phyloP scores from a whole-genome alignment of 1,140 invertebrate species.

The Hirudo medicinalis region DNA sequence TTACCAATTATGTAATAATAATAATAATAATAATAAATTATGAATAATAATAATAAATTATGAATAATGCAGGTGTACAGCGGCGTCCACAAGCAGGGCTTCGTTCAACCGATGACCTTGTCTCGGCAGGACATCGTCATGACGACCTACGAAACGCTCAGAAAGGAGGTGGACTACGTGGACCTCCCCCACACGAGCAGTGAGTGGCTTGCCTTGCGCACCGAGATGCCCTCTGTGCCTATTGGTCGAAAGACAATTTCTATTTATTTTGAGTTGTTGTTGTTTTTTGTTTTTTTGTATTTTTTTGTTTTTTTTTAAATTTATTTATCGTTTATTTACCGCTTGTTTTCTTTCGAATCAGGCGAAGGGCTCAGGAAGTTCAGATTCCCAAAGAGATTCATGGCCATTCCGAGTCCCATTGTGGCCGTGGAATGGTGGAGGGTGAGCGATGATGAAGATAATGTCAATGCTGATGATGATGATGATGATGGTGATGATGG shows the following conservation, averaged over 20 bases:
- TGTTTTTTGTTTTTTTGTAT: too few species aligned
- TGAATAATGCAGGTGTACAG: slow-evolving; percentile 37
- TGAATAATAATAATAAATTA: too few species aligned
- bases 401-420: slow-evolving; percentile 48
- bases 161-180: slow-evolving; percentile 50
- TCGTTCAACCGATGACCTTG: slow-evolving; percentile 53
- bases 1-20: too few species aligned
- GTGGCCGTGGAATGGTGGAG: slow-evolving; percentile 61
- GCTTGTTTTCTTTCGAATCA: too few species aligned
- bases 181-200: slow-evolving; percentile 45
- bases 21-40: too few species aligned
- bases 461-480: slow-evolving; percentile 2
- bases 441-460: slow-evolving; percentile 27
- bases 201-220: slow-evolving; percentile 27
- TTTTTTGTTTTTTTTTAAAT: too few species aligned
- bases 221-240: too few species aligned
- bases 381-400: slow-evolving; percentile 49
- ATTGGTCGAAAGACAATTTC: too few species aligned
- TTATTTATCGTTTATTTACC: too few species aligned
- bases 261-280: too few species aligned
- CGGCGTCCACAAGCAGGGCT: slow-evolving; percentile 45
- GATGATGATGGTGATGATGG: neutral
- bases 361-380: slow-evolving; percentile 39
- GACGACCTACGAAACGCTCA: slow-evolving; percentile 55
- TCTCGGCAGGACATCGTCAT: slow-evolving; percentile 59